Conservation (phyloP, 2,888 invertebrate species). For the Sipha maydis region DNA sequence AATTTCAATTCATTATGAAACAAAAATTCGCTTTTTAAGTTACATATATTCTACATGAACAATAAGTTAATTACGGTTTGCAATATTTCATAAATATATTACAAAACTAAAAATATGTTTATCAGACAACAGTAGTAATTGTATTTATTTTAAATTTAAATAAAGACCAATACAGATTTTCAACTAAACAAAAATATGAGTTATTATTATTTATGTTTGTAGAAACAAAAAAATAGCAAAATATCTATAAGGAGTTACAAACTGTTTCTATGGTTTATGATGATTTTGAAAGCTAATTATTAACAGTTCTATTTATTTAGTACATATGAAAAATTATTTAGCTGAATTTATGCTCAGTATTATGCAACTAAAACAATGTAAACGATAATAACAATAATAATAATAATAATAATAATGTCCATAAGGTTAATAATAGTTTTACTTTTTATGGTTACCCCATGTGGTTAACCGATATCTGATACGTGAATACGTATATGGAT, state of each 20-base stretch:
- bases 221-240: no score
- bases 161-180: not conserved
- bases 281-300: not conserved
- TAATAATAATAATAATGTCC: not conserved
- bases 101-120: no score
- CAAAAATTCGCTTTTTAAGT: no score
- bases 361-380: constrained; percentile 39
- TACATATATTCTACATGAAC: no score
- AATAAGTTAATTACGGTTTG: no score
- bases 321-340: not conserved
- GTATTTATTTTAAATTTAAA: not conserved
- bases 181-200: not conserved
- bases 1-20: no score
- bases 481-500: constrained; percentile 11
- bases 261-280: not conserved
- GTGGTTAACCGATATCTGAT: constrained; percentile 47
- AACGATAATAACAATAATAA: not conserved
- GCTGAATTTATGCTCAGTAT: not conserved
- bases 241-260: not conserved
- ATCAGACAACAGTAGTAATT: no score
- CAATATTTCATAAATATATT: no score
- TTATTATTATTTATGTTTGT: not conserved
- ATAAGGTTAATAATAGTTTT: constrained; percentile 31
- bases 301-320: not conserved
- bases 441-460: constrained; percentile 53